These are phyloP conservation scores for Carcinoscorpius rotundicauda DNA, from an alignment of 1,140 invertebrate genomes.

Conservation along the genomic window DNA sequence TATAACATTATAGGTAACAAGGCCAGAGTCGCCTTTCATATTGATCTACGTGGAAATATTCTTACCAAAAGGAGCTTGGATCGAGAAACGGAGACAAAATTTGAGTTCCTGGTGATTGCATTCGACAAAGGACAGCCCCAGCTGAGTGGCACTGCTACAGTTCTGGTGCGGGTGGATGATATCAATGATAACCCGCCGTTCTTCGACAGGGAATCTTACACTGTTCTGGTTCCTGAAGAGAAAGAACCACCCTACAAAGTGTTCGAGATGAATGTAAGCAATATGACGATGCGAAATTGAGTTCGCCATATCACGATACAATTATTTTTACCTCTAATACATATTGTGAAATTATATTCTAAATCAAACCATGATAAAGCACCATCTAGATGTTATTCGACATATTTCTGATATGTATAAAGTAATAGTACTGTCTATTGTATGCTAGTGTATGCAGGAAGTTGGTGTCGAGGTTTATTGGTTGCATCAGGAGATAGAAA, in stretches of 20 bases:
- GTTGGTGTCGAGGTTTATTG: too few species aligned
- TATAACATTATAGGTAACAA: constrained; percentile 59
- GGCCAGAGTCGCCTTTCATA: constrained; percentile 30
- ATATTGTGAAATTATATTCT: too few species aligned
- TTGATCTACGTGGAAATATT: constrained; percentile 35
- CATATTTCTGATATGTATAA: too few species aligned
- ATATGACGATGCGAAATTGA: too few species aligned
- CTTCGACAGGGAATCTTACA: constrained; percentile 24
- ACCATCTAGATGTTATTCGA: too few species aligned
- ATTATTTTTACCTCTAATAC: too few species aligned
- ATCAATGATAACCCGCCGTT: constrained; percentile 33
- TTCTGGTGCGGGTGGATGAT: constrained; percentile 53
- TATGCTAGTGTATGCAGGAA: too few species aligned
- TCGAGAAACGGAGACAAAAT: constrained; percentile 24
- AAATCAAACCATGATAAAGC: too few species aligned
- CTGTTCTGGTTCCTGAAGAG: constrained; percentile 27
- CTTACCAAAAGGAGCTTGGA: constrained; percentile 27
- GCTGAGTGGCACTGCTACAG: constrained; percentile 34
- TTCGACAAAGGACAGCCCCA: constrained; percentile 32
- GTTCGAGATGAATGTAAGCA: constrained; percentile 21
- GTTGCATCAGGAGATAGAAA: too few species aligned
- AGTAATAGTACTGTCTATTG: too few species aligned
- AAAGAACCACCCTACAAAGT: constrained; percentile 27
- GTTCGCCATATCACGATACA: too few species aligned
- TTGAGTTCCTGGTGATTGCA: constrained; percentile 38